These are phyloP conservation scores for Hydrophis major DNA, from an alignment of 2,797 vertebrate genomes.

Conservation along the genomic window DNA sequence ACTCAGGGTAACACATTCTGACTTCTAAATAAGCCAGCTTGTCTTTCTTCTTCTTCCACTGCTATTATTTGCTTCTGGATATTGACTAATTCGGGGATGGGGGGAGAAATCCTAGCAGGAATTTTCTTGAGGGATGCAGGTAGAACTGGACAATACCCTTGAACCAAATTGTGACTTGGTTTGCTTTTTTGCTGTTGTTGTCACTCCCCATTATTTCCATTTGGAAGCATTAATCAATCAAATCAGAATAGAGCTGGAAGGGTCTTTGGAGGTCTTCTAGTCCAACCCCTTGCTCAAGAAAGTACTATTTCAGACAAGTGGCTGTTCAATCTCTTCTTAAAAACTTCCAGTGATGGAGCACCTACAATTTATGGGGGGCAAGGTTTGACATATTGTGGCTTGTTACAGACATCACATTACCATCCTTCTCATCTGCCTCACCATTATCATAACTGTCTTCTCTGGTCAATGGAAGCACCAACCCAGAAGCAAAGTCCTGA, in stretches of 20 bases:
- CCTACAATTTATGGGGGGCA: rapidly evolving
- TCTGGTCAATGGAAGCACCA: no score
- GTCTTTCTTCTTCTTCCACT: background rate
- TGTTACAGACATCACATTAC: no score
- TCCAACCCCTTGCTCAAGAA: background rate
- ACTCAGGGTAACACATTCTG: slow-evolving; percentile 61
- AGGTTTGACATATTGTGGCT: no score
- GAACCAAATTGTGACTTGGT: background rate
- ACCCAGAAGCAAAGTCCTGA: no score
- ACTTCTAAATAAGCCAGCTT: slow-evolving; percentile 55
- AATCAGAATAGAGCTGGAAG: background rate
- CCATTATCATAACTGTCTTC: no score
- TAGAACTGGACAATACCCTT: no score
- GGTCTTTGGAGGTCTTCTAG: background rate
- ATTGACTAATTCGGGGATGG: background rate
- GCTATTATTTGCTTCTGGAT: background rate
- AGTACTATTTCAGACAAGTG: no score
- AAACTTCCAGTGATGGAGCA: no score
- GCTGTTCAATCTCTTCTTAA: no score
- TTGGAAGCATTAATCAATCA: no score
- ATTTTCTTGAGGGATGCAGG: background rate
- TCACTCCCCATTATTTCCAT: no score
- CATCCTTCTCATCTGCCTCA: no score
- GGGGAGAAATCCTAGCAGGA: background rate
- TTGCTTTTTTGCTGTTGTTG: background rate